Percentiles rank a stretch among this genome's conserved stretches.
phyloP scores from a whole-genome alignment of 2,888 invertebrate genomes.

The Eilema sororculum region DNA sequence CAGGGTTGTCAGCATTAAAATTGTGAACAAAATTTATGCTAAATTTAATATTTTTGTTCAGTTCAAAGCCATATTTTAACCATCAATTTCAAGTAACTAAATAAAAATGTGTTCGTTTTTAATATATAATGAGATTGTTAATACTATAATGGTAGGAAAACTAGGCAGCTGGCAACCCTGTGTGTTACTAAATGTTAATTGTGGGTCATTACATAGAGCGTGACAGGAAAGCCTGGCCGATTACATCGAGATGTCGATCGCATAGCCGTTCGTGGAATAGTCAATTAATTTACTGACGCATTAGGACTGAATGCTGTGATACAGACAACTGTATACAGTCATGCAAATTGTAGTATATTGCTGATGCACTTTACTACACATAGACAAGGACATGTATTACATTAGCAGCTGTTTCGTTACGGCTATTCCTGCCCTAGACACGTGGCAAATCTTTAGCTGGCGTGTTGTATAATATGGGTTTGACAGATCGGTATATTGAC shows the following conservation, averaged over 20 bases:
- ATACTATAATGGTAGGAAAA: not conserved
- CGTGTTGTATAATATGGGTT: too few relatives aligned
- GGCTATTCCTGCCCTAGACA: not conserved
- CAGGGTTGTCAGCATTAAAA: conserved; percentile 1
- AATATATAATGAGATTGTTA: not conserved
- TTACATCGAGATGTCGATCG: conserved; percentile 70
- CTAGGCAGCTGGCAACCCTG: conserved; percentile 15
- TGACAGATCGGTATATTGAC: too few relatives aligned
- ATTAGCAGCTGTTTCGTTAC: not conserved
- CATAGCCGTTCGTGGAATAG: conserved; percentile 65
- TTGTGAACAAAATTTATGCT: not conserved
- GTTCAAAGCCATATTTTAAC: not conserved
- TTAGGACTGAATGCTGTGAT: conserved; percentile 28
- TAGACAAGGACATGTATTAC: too few relatives aligned
- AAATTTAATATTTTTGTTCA: not conserved
- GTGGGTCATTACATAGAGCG: conserved; percentile 64
- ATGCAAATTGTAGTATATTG: not conserved
- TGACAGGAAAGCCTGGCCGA: conserved; percentile 76
- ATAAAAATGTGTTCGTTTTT: not conserved
- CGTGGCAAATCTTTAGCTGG: too few relatives aligned
- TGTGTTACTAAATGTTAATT: conserved; percentile 57
- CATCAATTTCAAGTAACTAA: not conserved
- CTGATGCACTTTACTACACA: not conserved
- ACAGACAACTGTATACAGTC: not conserved
- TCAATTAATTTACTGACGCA: conserved; percentile 64